These are phyloP conservation scores for Acanthis flammea DNA, from an alignment of 2,797 vertebrate genomes.

Conservation along the genomic window DNA sequence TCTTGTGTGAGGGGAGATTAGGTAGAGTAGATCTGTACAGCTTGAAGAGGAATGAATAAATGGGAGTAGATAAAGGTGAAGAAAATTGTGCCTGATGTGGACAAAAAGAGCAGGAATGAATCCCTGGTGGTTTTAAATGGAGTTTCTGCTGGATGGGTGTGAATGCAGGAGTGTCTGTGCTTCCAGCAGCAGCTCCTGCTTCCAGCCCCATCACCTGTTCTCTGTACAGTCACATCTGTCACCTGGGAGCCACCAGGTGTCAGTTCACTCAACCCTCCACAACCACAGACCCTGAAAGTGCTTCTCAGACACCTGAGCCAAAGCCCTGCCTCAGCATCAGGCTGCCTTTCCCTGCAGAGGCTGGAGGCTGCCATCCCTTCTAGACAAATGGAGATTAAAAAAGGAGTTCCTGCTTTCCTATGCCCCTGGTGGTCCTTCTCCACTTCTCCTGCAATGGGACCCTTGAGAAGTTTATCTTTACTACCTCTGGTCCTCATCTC, in stretches of 20 bases:
- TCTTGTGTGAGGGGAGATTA: neutral
- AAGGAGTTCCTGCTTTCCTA: neutral
- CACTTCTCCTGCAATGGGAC: fast-evolving
- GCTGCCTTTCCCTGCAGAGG: neutral
- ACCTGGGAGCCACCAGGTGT: neutral
- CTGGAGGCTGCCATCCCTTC: neutral
- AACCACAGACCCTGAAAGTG: neutral
- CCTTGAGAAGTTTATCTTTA: neutral
- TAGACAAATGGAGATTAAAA: neutral
- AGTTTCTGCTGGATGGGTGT: neutral
- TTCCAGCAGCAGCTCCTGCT: neutral
- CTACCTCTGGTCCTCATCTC: neutral
- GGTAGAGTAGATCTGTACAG: neutral
- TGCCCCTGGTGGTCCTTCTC: neutral
- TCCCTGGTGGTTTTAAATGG: neutral
- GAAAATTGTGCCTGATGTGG: neutral
- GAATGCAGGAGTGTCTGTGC: neutral
- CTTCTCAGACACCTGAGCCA: neutral
- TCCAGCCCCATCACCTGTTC: neutral
- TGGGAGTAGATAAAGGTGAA: neutral
- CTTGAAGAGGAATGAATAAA: neutral
- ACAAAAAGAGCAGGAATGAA: neutral
- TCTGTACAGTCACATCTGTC: neutral
- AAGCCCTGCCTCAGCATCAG: neutral
- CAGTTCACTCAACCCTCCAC: neutral